Percentiles rank a stretch among this genome's conserved stretches.
Evolutionary conservation across 1,140 invertebrate species (phyloP).

Genomic region (Stegodyphus mimosarum): DNA sequence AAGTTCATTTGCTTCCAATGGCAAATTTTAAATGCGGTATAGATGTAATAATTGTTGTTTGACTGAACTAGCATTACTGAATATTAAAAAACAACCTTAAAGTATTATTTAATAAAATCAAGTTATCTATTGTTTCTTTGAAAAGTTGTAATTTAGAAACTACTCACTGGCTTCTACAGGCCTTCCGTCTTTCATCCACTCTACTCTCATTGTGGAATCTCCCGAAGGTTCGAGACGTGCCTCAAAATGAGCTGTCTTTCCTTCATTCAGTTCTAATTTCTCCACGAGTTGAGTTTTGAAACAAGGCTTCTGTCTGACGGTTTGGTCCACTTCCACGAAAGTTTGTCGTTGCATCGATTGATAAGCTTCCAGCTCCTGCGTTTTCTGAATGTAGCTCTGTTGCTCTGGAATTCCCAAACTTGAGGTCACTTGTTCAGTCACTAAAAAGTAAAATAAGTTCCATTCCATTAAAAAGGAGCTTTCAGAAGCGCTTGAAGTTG

Average conservation of each 20-base stretch:
- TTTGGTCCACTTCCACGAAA: conserved; percentile 55
- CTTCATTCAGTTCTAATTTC: conserved; percentile 84
- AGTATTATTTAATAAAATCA: neutral
- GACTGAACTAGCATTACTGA: too few species aligned
- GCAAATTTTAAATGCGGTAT: too few species aligned
- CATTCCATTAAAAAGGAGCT: neutral
- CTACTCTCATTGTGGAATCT: conserved; percentile 89
- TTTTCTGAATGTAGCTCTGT: conserved; percentile 90
- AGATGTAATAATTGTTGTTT: too few species aligned
- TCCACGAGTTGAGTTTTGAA: conserved; percentile 94
- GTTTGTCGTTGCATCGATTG: conserved; percentile 62
- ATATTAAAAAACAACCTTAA: neutral
- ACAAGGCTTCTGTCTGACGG: conserved; percentile 71
- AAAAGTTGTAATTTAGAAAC: neutral
- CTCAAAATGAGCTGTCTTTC: conserved; percentile 95
- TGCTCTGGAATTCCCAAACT: conserved; percentile 92
- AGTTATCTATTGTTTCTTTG: neutral
- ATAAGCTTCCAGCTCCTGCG: conserved; percentile 92
- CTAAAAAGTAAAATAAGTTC: conserved; percentile 64
- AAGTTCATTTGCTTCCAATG: too few species aligned
- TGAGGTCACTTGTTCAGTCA: conserved; percentile 81
- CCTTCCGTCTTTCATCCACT: conserved; percentile 95
- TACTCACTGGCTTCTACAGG: conserved; percentile 85
- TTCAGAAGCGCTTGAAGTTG: neutral
- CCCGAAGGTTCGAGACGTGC: conserved; percentile 92